A percentile compares a stretch with the other conserved stretches of the same genome.
Evolutionary conservation across 2,888 invertebrate species (phyloP).

Genomic region (Drosophila kanekoi): DNA sequence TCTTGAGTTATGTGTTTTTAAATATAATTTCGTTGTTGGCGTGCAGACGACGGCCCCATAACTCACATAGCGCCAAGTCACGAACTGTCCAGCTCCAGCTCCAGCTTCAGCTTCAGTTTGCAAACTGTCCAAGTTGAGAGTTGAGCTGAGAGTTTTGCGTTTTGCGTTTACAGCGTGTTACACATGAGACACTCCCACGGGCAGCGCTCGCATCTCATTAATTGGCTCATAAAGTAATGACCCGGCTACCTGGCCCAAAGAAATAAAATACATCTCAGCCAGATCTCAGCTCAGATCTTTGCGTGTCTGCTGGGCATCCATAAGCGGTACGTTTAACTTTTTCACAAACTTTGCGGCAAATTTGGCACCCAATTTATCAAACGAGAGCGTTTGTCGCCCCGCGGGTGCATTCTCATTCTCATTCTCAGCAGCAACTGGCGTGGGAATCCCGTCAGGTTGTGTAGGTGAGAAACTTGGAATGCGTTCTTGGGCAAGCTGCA

Average conservation of each 20-base stretch:
- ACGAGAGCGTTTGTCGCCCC: slow-evolving; percentile 63
- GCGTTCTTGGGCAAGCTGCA: not conserved
- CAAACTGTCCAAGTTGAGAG: slow-evolving; percentile 42
- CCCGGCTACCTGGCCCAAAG: slow-evolving; percentile 23
- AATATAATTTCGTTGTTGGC: slow-evolving; percentile 84
- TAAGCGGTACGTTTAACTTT: slow-evolving; percentile 78
- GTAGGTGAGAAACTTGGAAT: slow-evolving; percentile 29
- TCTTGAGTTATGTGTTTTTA: slow-evolving; percentile 85
- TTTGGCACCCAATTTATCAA: slow-evolving; percentile 82
- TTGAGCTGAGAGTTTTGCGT: slow-evolving; percentile 1
- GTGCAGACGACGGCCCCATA: slow-evolving; percentile 76
- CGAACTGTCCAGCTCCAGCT: slow-evolving; percentile 63
- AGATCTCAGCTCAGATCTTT: slow-evolving; percentile 56
- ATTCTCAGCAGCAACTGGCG: slow-evolving; percentile 62
- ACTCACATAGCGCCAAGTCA: slow-evolving; percentile 79
- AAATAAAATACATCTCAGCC: slow-evolving; percentile 1
- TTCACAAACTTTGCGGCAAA: slow-evolving; percentile 71
- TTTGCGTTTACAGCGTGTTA: slow-evolving; percentile 28
- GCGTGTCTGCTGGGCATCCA: slow-evolving; percentile 74
- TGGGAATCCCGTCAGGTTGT: slow-evolving; percentile 71
- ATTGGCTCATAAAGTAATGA: slow-evolving; percentile 75
- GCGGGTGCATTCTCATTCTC: slow-evolving; percentile 37
- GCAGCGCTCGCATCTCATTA: slow-evolving; percentile 59
- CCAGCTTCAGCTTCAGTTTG: slow-evolving; percentile 18
- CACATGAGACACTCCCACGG: slow-evolving; percentile 76